Evolutionary conservation across 2,113 vertebrate species (phyloP), one percentile per base, ranked within the genome.

Genomic region (Polypterus bichir): DNA sequence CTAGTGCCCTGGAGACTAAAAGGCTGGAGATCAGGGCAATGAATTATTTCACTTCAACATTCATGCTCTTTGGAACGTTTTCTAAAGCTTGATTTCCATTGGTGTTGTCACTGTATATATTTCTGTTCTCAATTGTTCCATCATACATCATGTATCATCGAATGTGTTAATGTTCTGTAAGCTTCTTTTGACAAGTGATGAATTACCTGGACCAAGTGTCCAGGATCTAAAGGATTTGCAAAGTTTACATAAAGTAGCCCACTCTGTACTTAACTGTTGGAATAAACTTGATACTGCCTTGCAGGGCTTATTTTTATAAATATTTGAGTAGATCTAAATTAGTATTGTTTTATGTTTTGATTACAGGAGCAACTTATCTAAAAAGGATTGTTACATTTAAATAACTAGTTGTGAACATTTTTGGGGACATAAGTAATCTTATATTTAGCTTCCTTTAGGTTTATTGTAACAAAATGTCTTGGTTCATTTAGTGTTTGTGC

Each of bases 151-250:
- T 7, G 6, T 27, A 58, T 58, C 56, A 44, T 45, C 44, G 4
- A 10, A 9, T 44, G 62, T 78, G 75, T 79, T 80, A 81, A 79
- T 71, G 72, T 74, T 74, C 68, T 70, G 68, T 77, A 76, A 81
- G 82, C 77, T 78, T 70, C 77, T 67, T 51, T 65, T 76, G 75
- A 79, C 80, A 75, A 65, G 72, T 79, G 81, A 85, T 83, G 77
- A 76, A 85, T 82, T 70, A 72, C 74, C 64, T 68, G 64, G 72
- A 70, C 79, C 76, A 83, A 80, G 79, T 83, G 79, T 76, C 69
- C 78, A 84, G 82, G 84, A 86, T 85, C 80, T 77, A 82, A 86
- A 77, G 79, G 84, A 84, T 88, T 86, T 82, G 72, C 48, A 62
- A 55, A 73, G 79, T 85, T 86, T 86, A 79, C 74, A 55, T 66